Evolutionary conservation across 2,797 vertebrate species (phyloP).

Genomic region (Arctocebus calabarensis): DNA sequence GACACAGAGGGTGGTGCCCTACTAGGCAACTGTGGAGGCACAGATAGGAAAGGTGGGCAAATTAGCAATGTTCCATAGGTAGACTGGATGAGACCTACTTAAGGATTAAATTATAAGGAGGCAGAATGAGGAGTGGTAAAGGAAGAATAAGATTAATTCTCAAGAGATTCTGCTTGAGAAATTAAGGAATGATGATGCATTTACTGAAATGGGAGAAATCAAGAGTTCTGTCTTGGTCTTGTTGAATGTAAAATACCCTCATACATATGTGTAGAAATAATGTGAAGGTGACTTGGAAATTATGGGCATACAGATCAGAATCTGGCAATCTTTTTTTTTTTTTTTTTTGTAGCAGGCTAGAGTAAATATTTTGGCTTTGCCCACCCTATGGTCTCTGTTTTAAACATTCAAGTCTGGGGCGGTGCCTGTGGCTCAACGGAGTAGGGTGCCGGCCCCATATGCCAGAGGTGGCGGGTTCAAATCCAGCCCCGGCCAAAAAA

Average conservation of each 20-base stretch:
- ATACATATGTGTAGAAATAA: neutral
- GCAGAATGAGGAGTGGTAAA: neutral
- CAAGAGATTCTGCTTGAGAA: neutral
- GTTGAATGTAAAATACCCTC: neutral
- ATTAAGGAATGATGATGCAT: neutral
- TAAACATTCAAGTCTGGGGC: neutral
- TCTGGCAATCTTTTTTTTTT: neutral
- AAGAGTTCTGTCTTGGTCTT: neutral
- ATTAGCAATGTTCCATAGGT: neutral
- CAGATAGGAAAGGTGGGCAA: neutral
- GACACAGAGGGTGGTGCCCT: neutral
- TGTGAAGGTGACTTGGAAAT: neutral
- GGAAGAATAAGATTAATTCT: neutral
- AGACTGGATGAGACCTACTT: neutral
- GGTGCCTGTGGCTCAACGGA: too few species aligned
- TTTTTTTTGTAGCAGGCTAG: neutral
- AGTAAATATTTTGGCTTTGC: constrained; percentile 34
- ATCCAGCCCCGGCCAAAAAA: too few species aligned
- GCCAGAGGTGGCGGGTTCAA: too few species aligned
- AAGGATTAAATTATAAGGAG: neutral
- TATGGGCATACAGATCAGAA: neutral
- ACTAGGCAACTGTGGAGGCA: neutral
- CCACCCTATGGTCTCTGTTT: neutral
- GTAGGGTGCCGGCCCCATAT: too few species aligned
- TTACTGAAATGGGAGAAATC: neutral